Evolutionary conservation across 2,113 vertebrate genomes (phyloP).

Genomic region (Lophotis ruficrista): DNA sequence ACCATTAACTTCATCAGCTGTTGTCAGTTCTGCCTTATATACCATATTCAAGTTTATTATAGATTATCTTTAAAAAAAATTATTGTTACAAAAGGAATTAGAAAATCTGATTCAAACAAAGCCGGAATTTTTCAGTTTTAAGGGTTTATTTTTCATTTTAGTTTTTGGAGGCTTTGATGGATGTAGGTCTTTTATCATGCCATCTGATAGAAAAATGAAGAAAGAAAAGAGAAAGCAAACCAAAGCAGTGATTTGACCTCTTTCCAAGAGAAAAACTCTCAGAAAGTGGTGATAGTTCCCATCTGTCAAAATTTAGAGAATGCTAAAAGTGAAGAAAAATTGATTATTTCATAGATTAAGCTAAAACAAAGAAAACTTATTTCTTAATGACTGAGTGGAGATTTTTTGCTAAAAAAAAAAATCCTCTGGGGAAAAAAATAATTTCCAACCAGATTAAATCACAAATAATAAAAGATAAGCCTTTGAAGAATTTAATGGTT

Average conservation of each 20-base stretch:
- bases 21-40: not conserved
- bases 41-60: not conserved
- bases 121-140: not conserved
- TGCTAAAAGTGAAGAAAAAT: not conserved
- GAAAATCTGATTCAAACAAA: not conserved
- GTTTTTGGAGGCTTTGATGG: not conserved
- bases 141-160: not conserved
- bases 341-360: not conserved
- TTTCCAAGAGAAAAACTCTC: not conserved
- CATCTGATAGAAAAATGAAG: not conserved
- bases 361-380: not conserved
- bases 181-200: not conserved
- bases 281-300: not conserved
- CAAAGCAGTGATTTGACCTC: not conserved
- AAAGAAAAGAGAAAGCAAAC: not conserved
- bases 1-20: not conserved
- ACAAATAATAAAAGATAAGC: not conserved
- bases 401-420: not conserved
- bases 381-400: not conserved
- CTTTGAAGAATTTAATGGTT: not conserved
- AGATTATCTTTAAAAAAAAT: not conserved
- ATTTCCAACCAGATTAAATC: not conserved
- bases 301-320: not conserved
- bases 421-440: fast-evolving
- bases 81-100: not conserved